Evolutionary conservation across 30 jellyfish, hydroid and myxozoan genomes (phyloP).

Genomic region (Aurelia aurita): DNA sequence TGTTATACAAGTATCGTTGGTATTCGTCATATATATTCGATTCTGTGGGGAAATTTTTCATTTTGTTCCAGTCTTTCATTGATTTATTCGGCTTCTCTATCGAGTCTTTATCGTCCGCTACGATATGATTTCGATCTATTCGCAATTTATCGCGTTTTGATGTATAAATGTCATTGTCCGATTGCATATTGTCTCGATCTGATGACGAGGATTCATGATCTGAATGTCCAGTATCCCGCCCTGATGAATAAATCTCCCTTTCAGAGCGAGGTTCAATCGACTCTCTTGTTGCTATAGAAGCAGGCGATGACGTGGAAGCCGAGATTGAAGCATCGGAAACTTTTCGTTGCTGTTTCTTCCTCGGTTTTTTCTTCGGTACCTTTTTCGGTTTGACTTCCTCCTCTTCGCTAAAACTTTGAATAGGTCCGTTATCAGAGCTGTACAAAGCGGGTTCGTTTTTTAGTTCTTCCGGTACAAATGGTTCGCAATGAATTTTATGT

Average conservation of each 20-base stretch:
- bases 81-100: constrained; percentile 2
- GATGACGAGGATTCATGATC: constrained; percentile 56
- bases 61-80: constrained; percentile 54
- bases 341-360: constrained; percentile 49
- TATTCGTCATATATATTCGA: constrained; percentile 21
- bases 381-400: constrained; percentile 29
- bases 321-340: constrained; percentile 62
- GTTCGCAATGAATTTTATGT: constrained; percentile 92
- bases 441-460: constrained; percentile 46
- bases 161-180: constrained; percentile 26
- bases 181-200: constrained; percentile 39
- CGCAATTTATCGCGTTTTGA: constrained; percentile 29
- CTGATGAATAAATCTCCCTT: constrained; percentile 51
- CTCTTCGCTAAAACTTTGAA: constrained; percentile 58
- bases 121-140: constrained; percentile 27
- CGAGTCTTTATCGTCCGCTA: constrained; percentile 39
- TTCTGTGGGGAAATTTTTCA: constrained; percentile 32
- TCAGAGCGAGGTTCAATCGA: constrained; percentile 38
- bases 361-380: constrained; percentile 50
- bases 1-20: constrained; percentile 48
- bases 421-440: constrained; percentile 50
- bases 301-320: constrained; percentile 60
- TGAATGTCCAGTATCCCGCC: constrained; percentile 42
- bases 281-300: constrained; percentile 21
- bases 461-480: constrained; percentile 78